A percentile compares a stretch with the other conserved stretches of the same genome.
Conservation (phyloP, 2,113 vertebrate genomes). For the Beaufortia kweichowensis region DNA sequence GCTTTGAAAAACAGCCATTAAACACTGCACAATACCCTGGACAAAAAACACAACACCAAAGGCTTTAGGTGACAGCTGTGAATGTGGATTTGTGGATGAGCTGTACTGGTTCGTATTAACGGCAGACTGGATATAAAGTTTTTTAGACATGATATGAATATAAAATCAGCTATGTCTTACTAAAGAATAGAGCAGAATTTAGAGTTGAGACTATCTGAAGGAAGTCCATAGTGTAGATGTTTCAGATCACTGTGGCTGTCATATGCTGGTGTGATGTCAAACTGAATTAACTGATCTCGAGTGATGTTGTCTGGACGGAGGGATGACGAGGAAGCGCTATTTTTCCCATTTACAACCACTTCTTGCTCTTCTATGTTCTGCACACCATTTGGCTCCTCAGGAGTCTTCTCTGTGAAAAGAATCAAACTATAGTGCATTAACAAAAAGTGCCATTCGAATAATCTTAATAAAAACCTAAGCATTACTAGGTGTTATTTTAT, state of each 20-base stretch:
- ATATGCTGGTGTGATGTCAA: conserved; percentile 23
- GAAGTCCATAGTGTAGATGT: conserved; percentile 9
- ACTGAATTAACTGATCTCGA: conserved; percentile 5
- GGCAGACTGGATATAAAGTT: neutral
- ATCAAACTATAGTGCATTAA: too few relatives aligned
- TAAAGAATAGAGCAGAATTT: conserved; percentile 55
- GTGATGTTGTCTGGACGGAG: neutral
- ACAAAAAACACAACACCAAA: too few relatives aligned
- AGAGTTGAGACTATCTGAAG: conserved; percentile 15
- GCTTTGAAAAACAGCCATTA: conserved; percentile 26
- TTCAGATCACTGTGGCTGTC: conserved; percentile 9
- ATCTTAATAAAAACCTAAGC: too few relatives aligned
- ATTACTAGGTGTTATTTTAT: too few relatives aligned
- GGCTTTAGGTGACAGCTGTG: too few relatives aligned
- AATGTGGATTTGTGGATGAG: neutral
- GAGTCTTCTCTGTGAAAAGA: neutral
- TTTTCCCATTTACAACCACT: neutral
- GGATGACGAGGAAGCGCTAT: neutral
- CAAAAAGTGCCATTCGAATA: too few relatives aligned
- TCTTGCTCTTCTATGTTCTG: neutral
- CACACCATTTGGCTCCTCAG: neutral
- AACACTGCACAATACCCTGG: neutral
- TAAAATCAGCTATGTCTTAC: neutral
- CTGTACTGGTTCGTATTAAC: neutral
- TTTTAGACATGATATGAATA: neutral